A percentile compares a stretch with the other conserved stretches of the same genome.
Conservation (phyloP, 2,888 invertebrate genomes). For the Camptogramma bilineatum region DNA sequence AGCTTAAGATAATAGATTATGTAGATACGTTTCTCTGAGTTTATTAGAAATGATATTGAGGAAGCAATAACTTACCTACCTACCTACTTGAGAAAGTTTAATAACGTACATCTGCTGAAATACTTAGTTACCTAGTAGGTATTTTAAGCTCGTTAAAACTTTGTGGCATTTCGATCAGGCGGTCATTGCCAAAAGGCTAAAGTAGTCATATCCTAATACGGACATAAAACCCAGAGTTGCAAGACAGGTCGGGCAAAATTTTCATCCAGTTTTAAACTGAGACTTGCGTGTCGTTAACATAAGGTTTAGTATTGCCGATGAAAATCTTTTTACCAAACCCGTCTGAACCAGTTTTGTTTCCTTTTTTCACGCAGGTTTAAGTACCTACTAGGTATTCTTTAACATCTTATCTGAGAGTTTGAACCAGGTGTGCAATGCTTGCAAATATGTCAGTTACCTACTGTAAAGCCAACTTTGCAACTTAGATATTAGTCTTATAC, state of each 20-base stretch:
- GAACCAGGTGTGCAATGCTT: conserved; percentile 46
- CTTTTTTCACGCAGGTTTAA: no score
- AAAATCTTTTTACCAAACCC: conserved; percentile 58
- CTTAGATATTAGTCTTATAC: not conserved
- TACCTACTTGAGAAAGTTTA: not conserved
- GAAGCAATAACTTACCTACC: not conserved
- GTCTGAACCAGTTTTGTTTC: conserved; percentile 66
- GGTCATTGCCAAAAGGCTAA: conserved; percentile 82
- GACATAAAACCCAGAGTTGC: conserved; percentile 71
- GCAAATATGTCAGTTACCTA: conserved; percentile 26
- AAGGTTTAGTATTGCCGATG: conserved; percentile 67
- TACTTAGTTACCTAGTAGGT: no score
- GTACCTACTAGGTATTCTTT: conserved; percentile 51
- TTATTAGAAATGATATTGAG: not conserved
- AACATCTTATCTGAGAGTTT: conserved; percentile 47
- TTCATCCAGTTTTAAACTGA: conserved; percentile 61
- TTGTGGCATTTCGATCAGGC: conserved; percentile 66
- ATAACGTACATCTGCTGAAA: not conserved
- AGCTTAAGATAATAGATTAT: not conserved
- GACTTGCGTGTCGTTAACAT: conserved; percentile 57
- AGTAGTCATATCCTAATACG: conserved; percentile 79
- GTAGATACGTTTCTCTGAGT: not conserved
- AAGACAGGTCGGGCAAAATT: conserved; percentile 58
- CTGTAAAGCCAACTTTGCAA: conserved; percentile 7
- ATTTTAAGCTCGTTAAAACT: conserved; percentile 36